Evolutionary conservation across 2,113 vertebrate species (phyloP), one percentile per base, ranked within the genome.

Genomic region (Puffinus mauretanicus): DNA sequence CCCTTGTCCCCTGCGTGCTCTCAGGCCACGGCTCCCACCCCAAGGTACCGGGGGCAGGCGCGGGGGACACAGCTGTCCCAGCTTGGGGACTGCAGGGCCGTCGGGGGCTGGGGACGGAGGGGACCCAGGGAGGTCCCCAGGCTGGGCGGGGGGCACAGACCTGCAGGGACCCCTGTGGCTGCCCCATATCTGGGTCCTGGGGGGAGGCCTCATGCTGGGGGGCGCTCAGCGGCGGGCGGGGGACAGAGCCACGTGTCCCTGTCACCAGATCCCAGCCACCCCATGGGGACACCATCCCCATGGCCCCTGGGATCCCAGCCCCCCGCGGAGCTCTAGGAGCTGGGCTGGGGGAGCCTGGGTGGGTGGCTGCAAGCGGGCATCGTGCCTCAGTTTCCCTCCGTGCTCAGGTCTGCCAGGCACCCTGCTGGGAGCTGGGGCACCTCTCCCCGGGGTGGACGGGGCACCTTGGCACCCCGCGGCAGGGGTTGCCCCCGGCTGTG

Each of bases 381-480:
- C 0, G 1, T 69, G 83, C 79, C 90, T 88, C 90, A 46, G 77
- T 86, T 93, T 91, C 77, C 85, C 88, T 66, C 62, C 1, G 2
- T 20, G 42, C 16, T 40, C 40, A 7, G 38, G 4, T 54, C 20
- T 51, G 29, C 36, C 20, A 9, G 49, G 61, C 15, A 61, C 25
- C 19, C 58, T 47, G 46, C 61, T 13, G 62, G 84, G n/a, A 65
- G 29, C 4, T 6, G 34, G 34, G 40, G 4, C n/a, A 75, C 21
- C 49, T 18, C 40, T 11, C 16, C 20, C 10, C 0, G 7, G 5
- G 3, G 16, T 13, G 8, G 8, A 2, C 11, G 26, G 25, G 61
- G 18, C 52, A 60, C 77, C 58, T 62, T 55, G 88, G 54, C 84
- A 57, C 26, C 51, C 16, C 16, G 1, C 24, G 11, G 4, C 14